These are phyloP conservation scores for Salvelinus fontinalis DNA, from an alignment of 2,113 vertebrate genomes.

Conservation along the genomic window DNA sequence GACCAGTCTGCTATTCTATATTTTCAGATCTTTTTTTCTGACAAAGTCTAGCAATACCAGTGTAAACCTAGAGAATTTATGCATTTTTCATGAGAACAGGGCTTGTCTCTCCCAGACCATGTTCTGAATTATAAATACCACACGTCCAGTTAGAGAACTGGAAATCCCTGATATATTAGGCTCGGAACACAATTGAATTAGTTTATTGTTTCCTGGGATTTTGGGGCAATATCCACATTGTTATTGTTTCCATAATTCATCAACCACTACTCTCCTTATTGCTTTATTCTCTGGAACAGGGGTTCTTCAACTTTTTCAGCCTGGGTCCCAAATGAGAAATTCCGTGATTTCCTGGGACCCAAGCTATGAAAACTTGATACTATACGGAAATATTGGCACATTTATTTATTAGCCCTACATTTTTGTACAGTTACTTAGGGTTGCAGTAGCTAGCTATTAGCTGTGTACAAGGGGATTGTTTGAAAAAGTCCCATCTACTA, in stretches of 20 bases:
- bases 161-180: slow-evolving; percentile 40
- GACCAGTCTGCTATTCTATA: too few relatives aligned
- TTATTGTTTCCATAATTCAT: slow-evolving; percentile 52
- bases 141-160: slow-evolving; percentile 14
- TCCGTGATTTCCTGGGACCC: too few relatives aligned
- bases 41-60: slow-evolving; percentile 45
- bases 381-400: too few relatives aligned
- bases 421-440: too few relatives aligned
- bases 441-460: too few relatives aligned
- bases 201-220: slow-evolving; percentile 32
- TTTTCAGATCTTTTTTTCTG: background rate
- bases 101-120: slow-evolving; percentile 43
- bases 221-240: slow-evolving; percentile 9
- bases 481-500: too few relatives aligned
- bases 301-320: slow-evolving; percentile 8
- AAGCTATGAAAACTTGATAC: too few relatives aligned
- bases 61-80: slow-evolving; percentile 35
- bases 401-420: too few relatives aligned
- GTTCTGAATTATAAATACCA: slow-evolving; percentile 62
- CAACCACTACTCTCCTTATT: slow-evolving; percentile 19
- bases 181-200: slow-evolving; percentile 39
- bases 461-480: too few relatives aligned
- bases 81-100: slow-evolving; percentile 69
- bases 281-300: slow-evolving; percentile 11
- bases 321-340: too few relatives aligned